Evolutionary conservation across 2,113 vertebrate genomes (phyloP), one percentile per base, ranked within the genome.

Genomic region (Leucosticte australis): DNA sequence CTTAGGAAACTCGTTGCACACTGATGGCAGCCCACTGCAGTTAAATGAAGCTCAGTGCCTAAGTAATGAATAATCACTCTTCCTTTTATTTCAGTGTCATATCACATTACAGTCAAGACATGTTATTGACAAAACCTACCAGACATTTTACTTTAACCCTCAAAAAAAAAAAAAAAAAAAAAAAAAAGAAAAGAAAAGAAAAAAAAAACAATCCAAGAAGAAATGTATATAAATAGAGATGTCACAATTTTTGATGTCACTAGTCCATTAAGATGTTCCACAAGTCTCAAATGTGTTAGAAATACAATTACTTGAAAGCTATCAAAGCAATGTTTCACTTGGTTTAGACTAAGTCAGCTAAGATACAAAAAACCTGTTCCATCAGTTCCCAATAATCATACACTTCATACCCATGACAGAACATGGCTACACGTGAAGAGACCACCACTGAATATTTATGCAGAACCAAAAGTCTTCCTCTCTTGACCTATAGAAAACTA

Each of bases 1-100:
- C n/a, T 60, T 75, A 24, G 9, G 52, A 82, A 92, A 35, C 12
- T 62, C 14, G 11, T 30, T 37, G 56, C 71, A 67, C 23, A 15
- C 23, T 26, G 53, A 62, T 33, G 18, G 76, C 78, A 78, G 67
- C 35, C 74, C 47, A 17, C 73, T 89, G 37, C 68, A 63, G 80
- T 83, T 60, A 96, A 96, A 96, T 95, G 89, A 97, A 97, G 96
- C 87, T 97, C 96, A 44, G 55, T 82, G 23, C 71, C 82, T 95
- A n/a, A 31, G 31, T 50, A 88, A 94, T 82, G 93, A 95, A 97
- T 96, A 87, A 96, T 93, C 87, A 92, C 95, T 96, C 96, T 97
- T 97, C 96, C 97, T 97, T 98, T 96, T 97, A 97, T 97, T 97
- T 98, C 95, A 95, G 77, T 91, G 94, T 94, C 90, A 83, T 95